Percentiles rank a stretch among this genome's conserved stretches.
phyloP scores from a whole-genome alignment of 2,113 vertebrate genomes.

The Notarius quadriscutis region DNA sequence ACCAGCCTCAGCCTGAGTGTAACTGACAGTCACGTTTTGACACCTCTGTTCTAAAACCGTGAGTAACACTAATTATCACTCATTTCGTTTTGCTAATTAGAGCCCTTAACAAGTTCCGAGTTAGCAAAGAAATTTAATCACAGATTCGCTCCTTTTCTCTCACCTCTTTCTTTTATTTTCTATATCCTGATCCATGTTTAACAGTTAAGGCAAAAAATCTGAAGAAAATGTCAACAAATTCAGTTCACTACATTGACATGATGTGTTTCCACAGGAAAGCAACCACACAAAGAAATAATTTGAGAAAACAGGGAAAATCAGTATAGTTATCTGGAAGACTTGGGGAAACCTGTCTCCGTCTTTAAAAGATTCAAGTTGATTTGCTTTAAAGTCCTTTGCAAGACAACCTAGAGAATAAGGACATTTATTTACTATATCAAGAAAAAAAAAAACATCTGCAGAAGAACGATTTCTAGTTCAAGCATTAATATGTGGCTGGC shows the following conservation, averaged over 20 bases:
- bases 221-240: background rate
- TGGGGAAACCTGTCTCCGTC: too few species aligned
- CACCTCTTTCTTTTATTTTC: slow-evolving; percentile 12
- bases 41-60: slow-evolving; percentile 36
- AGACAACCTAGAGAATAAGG: background rate
- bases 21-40: slow-evolving; percentile 36
- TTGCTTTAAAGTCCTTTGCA: background rate
- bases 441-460: background rate
- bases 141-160: slow-evolving; percentile 10
- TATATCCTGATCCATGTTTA: slow-evolving; percentile 20
- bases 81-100: slow-evolving; percentile 52
- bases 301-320: background rate
- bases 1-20: slow-evolving; percentile 23
- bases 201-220: slow-evolving; percentile 18
- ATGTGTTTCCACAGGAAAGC: background rate
- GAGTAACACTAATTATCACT: slow-evolving; percentile 59
- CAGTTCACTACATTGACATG: background rate
- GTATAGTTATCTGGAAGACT: background rate
- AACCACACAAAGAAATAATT: background rate
- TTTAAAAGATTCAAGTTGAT: background rate
- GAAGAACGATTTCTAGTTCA: background rate
- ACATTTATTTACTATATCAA: background rate
- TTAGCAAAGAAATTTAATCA: slow-evolving; percentile 43
- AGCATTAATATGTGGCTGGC: background rate
- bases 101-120: slow-evolving; percentile 31